Evolutionary conservation across 2,797 vertebrate species (phyloP).

Genomic region (Margarornis squamiger): DNA sequence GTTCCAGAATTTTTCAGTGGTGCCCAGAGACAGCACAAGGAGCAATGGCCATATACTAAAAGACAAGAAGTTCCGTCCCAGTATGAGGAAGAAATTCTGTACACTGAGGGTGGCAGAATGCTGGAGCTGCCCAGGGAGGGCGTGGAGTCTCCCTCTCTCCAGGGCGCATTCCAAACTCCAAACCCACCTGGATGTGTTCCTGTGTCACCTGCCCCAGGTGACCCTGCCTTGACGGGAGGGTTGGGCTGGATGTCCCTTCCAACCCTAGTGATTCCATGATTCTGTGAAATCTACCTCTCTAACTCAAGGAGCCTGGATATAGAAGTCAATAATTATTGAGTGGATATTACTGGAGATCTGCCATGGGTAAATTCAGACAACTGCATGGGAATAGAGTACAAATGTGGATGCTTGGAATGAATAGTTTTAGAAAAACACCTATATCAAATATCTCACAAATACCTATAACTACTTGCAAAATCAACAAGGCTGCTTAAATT

Average conservation of each 20-base stretch:
- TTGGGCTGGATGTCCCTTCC: background rate
- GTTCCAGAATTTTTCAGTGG: background rate
- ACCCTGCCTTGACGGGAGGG: background rate
- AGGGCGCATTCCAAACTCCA: background rate
- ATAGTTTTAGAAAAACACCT: background rate
- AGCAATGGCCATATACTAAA: background rate
- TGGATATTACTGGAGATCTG: background rate
- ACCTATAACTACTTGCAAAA: background rate
- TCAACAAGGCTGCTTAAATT: background rate
- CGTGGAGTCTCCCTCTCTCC: background rate
- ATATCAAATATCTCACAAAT: background rate
- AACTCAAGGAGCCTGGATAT: background rate
- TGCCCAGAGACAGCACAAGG: fast-evolving
- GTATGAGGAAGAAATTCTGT: fast-evolving
- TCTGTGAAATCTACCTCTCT: background rate
- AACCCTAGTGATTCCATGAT: background rate
- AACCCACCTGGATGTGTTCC: background rate
- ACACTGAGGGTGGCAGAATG: background rate
- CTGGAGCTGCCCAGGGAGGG: background rate
- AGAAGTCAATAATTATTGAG: background rate
- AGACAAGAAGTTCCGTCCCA: background rate
- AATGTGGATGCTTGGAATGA: background rate
- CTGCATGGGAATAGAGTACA: background rate
- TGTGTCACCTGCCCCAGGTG: background rate
- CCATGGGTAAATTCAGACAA: background rate